Conservation (phyloP, 2,113 vertebrate genomes). For the Prinia subflava region DNA sequence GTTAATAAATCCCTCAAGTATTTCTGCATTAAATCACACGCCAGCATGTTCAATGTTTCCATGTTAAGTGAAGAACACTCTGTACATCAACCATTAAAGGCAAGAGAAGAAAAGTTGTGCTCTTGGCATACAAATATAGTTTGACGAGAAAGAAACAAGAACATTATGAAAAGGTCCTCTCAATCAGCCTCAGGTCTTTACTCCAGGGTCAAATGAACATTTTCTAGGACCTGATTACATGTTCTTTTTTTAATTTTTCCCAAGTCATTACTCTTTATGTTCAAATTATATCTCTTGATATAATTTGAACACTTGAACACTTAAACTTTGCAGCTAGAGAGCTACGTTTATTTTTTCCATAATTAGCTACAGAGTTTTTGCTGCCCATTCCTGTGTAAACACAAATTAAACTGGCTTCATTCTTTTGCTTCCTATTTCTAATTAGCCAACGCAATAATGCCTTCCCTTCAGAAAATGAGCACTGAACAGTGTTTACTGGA, state of each 20-base stretch:
- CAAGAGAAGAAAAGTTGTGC: neutral
- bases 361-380: neutral
- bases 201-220: neutral
- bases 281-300: neutral
- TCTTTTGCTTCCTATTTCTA: slow-evolving; percentile 5
- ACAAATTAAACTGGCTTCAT: neutral
- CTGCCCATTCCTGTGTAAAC: neutral
- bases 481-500: neutral
- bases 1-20: neutral
- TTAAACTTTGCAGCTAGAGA: neutral
- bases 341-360: neutral
- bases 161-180: neutral
- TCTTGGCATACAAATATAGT: neutral
- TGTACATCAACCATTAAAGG: neutral
- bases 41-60: neutral
- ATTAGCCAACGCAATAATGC: neutral
- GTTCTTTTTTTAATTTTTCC: neutral
- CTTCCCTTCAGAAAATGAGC: neutral
- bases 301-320: no score
- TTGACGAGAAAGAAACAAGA: neutral
- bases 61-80: neutral
- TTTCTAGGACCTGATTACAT: neutral
- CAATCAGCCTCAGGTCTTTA: neutral
- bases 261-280: neutral
- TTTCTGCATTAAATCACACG: neutral